phyloP scores from a whole-genome alignment of 2,113 vertebrate species.

The Poecilia latipinna region DNA sequence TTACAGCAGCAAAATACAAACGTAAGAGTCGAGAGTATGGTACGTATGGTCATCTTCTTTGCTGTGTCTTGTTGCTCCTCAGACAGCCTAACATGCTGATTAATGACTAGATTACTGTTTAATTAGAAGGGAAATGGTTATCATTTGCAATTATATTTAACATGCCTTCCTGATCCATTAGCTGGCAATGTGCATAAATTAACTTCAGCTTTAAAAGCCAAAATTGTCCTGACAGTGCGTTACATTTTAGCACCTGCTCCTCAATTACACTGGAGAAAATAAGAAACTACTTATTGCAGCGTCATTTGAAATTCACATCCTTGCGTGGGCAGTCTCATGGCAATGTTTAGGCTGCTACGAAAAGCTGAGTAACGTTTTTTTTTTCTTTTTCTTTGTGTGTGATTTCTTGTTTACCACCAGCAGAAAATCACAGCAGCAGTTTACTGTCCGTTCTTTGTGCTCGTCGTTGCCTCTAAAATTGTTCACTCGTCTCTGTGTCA shows the following conservation, averaged over 20 bases:
- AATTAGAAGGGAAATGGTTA: constrained; percentile 55
- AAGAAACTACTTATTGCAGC: neutral
- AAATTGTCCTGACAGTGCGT: constrained; percentile 18
- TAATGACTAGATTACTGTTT: constrained; percentile 68
- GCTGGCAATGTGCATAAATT: constrained; percentile 53
- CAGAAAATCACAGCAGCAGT: constrained; percentile 16
- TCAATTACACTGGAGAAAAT: constrained; percentile 4
- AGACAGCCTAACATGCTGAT: constrained; percentile 42
- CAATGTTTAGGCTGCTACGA: neutral
- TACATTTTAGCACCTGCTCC: neutral
- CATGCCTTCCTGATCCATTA: constrained; percentile 42
- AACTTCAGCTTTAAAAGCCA: constrained; percentile 1
- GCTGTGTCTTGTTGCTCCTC: constrained; percentile 35
- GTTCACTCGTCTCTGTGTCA: constrained; percentile 36
- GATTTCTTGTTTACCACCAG: neutral
- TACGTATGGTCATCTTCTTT: constrained; percentile 69
- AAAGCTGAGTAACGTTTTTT: neutral
- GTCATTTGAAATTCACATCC: neutral
- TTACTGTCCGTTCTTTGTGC: constrained; percentile 10
- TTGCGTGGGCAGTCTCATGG: neutral
- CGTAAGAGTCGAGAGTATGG: constrained; percentile 24
- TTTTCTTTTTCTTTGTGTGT: neutral
- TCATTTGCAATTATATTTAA: constrained; percentile 58
- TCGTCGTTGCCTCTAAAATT: constrained; percentile 40
- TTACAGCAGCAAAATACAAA: constrained; percentile 64